phyloP scores from a whole-genome alignment of 2,888 invertebrate species.

The Drosophila nigricruria region DNA sequence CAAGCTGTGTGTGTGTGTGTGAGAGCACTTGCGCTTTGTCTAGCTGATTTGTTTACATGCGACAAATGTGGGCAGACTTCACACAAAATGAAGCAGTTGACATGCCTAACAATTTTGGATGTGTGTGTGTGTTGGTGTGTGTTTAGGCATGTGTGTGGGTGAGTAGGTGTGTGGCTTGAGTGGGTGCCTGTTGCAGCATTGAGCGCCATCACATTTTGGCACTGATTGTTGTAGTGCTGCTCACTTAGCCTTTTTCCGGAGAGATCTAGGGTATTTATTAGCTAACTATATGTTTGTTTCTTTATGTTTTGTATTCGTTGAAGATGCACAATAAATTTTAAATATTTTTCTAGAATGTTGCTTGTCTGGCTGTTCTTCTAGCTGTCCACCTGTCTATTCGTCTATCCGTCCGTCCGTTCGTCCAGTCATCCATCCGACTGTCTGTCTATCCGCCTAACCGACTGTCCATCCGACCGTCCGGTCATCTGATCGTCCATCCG shows the following conservation, averaged over 20 bases:
- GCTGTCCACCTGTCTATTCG: background rate
- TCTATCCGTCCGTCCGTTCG: background rate
- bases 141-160: conserved; percentile 12
- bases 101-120: conserved; percentile 15
- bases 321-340: background rate
- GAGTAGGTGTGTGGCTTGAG: conserved; percentile 9
- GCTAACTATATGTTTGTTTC: background rate
- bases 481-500: background rate
- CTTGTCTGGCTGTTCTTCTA: background rate
- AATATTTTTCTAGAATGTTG: background rate
- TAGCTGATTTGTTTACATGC: conserved; percentile 62
- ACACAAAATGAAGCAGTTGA: conserved; percentile 35
- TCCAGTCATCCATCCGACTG: background rate
- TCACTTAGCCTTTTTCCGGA: background rate
- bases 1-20: conserved; percentile 1
- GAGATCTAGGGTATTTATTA: background rate
- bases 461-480: background rate
- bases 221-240: conserved; percentile 23
- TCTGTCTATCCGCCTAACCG: background rate
- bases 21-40: conserved; percentile 41
- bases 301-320: too few species aligned
- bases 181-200: conserved; percentile 32
- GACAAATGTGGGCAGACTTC: conserved; percentile 50
- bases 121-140: conserved; percentile 10
- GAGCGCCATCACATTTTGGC: conserved; percentile 48